Conservation (phyloP, 2,113 vertebrate genomes). For the Gymnogyps californianus region DNA sequence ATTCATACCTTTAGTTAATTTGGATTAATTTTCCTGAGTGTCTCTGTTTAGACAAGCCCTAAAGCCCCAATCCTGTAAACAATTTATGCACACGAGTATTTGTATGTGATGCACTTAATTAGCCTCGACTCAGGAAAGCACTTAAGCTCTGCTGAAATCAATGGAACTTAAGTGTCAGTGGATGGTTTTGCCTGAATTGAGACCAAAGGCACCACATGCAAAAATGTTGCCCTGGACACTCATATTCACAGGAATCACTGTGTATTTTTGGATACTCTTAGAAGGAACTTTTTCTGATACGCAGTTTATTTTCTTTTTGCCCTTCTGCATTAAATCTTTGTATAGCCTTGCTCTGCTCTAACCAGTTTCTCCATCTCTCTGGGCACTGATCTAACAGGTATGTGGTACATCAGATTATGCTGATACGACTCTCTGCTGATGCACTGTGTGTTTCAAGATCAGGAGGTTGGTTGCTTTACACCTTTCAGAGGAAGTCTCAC, state of each 20-base stretch:
- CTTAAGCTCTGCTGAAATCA: slow-evolving; percentile 37
- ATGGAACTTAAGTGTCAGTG: slow-evolving; percentile 43
- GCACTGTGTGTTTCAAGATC: not conserved
- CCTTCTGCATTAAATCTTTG: not conserved
- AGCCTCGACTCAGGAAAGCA: slow-evolving; percentile 20
- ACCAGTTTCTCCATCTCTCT: not conserved
- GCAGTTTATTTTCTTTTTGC: not conserved
- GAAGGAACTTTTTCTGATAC: not conserved
- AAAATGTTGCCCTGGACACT: not conserved
- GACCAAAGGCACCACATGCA: not conserved
- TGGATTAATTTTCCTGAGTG: slow-evolving; percentile 70
- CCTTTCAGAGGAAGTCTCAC: not conserved
- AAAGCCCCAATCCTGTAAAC: slow-evolving; percentile 65
- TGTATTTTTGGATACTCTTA: not conserved
- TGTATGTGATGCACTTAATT: slow-evolving; percentile 59
- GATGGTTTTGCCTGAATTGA: not conserved
- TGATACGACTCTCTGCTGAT: not conserved
- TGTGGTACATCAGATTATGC: fast-evolving
- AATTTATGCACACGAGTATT: slow-evolving; percentile 61
- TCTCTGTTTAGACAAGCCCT: slow-evolving; percentile 69
- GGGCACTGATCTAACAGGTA: not conserved
- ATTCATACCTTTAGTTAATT: slow-evolving; percentile 70
- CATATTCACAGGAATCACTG: not conserved
- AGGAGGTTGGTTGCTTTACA: not conserved
- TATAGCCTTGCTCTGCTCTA: not conserved